Conservation (phyloP, 2,113 vertebrate species). For the Loxodonta africana region DNA sequence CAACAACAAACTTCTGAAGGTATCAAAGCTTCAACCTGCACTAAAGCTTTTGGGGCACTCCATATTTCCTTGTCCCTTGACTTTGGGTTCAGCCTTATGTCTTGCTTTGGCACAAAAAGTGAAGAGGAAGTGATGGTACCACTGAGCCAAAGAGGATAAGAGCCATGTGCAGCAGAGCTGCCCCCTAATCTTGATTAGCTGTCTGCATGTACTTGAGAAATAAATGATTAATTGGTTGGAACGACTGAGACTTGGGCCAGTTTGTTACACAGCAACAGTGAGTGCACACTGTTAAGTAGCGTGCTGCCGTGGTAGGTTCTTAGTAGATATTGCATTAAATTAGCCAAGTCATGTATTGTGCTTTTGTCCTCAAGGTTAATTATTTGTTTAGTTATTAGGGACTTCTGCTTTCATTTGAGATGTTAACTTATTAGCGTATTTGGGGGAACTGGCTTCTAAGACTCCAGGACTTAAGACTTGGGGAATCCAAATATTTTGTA, state of each 20-base stretch:
- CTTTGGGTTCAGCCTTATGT: background rate
- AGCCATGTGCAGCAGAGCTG: background rate
- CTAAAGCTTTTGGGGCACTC: background rate
- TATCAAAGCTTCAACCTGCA: background rate
- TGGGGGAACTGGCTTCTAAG: background rate
- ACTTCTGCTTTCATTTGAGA: background rate
- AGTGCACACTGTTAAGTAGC: background rate
- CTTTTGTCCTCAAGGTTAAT: constrained; percentile 60
- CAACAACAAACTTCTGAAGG: background rate
- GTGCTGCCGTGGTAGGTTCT: background rate
- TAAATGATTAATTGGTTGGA: background rate
- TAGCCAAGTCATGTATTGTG: background rate
- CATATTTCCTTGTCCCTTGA: background rate
- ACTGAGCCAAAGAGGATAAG: too few relatives aligned
- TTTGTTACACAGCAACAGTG: background rate
- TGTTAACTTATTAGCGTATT: background rate
- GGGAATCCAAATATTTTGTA: background rate
- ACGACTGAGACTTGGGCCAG: background rate
- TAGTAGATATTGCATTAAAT: constrained; percentile 33
- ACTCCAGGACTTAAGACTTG: background rate
- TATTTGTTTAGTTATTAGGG: constrained; percentile 66
- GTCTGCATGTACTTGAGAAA: too few relatives aligned
- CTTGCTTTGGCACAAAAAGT: background rate
- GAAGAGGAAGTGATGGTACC: background rate
- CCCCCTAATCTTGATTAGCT: too few relatives aligned